Percentiles rank a stretch among this genome's conserved stretches.
phyloP scores from a whole-genome alignment of 2,113 vertebrate species.

The Perognathus longimembris region DNA sequence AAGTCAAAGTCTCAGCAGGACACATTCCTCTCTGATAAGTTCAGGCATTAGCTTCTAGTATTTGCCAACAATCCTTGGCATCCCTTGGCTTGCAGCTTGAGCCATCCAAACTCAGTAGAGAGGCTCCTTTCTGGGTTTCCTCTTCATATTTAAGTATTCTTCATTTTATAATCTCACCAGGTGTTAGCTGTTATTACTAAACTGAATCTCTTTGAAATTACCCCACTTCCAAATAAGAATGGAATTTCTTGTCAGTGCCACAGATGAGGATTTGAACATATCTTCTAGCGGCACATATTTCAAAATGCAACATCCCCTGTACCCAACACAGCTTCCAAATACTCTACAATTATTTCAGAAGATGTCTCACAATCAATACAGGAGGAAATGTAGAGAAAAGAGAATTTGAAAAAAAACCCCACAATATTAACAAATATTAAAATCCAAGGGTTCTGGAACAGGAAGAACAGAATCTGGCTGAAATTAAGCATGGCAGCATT shows the following conservation, averaged over 20 bases:
- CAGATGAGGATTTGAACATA: not conserved
- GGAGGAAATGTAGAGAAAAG: not conserved
- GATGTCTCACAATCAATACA: not conserved
- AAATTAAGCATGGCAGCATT: not conserved
- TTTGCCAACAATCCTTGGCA: not conserved
- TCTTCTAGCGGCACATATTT: not conserved
- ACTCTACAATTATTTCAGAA: not conserved
- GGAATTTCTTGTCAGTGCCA: not conserved
- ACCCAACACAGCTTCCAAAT: not conserved
- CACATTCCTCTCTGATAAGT: not conserved
- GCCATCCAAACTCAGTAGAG: accelerated
- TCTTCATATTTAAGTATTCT: not conserved
- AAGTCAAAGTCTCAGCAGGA: not conserved
- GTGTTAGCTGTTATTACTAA: not conserved
- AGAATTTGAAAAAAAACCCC: not conserved
- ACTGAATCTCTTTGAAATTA: not conserved
- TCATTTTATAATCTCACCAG: not conserved
- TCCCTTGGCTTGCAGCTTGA: not conserved
- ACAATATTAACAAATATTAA: not conserved
- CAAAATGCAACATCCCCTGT: not conserved
- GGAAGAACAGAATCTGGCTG: no score
- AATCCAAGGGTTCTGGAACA: not conserved
- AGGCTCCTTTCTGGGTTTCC: not conserved
- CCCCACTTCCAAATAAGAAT: not conserved
- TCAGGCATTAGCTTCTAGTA: not conserved